Evolutionary conservation across 2,113 vertebrate species (phyloP).

Genomic region (Pseudopodoces humilis): DNA sequence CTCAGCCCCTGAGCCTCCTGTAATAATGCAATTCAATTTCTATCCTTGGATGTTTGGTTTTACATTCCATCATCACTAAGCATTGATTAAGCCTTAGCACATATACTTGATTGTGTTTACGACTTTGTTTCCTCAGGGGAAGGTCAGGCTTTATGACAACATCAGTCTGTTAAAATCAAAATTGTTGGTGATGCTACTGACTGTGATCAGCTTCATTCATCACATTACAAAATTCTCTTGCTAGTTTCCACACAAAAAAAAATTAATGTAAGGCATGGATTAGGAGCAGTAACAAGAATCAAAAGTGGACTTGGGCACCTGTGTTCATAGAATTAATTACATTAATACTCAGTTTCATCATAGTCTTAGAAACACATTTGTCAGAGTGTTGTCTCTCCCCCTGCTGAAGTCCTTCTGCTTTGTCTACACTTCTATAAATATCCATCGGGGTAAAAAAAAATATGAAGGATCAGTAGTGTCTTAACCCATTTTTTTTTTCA

Average conservation of each 20-base stretch:
- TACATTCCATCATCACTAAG: slow-evolving; percentile 57
- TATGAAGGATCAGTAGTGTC: not conserved
- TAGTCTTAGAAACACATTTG: not conserved
- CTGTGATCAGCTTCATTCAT: not conserved
- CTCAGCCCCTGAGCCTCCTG: slow-evolving; percentile 53
- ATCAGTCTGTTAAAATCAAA: slow-evolving; percentile 26
- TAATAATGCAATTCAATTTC: slow-evolving; percentile 63
- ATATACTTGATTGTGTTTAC: slow-evolving; percentile 7
- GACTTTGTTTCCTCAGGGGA: slow-evolving; percentile 57
- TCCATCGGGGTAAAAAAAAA: not conserved
- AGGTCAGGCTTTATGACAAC: slow-evolving; percentile 61
- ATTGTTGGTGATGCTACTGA: not conserved
- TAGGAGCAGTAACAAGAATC: not conserved
- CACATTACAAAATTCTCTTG: not conserved
- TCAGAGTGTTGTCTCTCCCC: not conserved
- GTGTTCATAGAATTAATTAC: not conserved
- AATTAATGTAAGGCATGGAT: not conserved
- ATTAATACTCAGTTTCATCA: not conserved
- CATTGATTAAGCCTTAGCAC: slow-evolving; percentile 65
- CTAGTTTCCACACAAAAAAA: not conserved
- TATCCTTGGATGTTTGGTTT: slow-evolving; percentile 64
- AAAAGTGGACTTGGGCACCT: not conserved
- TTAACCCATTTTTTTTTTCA: not conserved
- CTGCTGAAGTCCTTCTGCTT: not conserved
- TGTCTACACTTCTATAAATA: not conserved